Base-by-base conservation (phyloP, 2,113 vertebrate species). In the Rhegmatorhina hoffmannsi region DNA sequence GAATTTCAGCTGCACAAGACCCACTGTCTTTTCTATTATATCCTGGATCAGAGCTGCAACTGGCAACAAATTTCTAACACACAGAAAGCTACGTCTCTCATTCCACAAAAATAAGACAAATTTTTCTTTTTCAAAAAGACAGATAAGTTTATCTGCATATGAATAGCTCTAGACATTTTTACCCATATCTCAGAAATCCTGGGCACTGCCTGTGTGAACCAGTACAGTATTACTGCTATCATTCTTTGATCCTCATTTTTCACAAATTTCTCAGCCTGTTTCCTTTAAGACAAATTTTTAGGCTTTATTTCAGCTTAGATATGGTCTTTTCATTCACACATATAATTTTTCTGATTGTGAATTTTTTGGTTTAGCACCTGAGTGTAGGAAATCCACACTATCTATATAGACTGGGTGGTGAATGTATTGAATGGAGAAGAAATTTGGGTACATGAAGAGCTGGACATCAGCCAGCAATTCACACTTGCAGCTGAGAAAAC, bases 191-290 rank as follows among this genome's bases (percentile, higher is more conserved):
- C 26, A 81, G 77, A 59, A 81, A 52, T 74, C 52, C 24, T 33
- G 21, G 36, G 33, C 12, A 36, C 28, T 0, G 0, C 14, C 7
- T 50, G 14, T 8, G 17, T 23, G 21, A 73, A 66, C 21, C 33
- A 73, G 58, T 23, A 21, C 13, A 66, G 14, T 28, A 59, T 36
- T 81, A 66, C 18, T 18, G 23, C 21, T 58, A 31, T 16, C 21
- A 44, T n/a, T 33, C 43, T 81, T 28, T 36, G 17, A 36, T 66
- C 10, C 14, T 36, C 8, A 33, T 36, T 74, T 63, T 49, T 43
- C 50, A 81, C 21, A 50, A 33, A 33, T 24, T 73, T 66, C 50
- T 44, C 50, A 50, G 25, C 21, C 13, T 36, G 36, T 8, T 73
- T 36, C 17, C 44, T 44, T 73, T 23, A 28, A 73, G 47, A 70